Conservation (phyloP, 2,113 vertebrate genomes). For the Esox niger region DNA sequence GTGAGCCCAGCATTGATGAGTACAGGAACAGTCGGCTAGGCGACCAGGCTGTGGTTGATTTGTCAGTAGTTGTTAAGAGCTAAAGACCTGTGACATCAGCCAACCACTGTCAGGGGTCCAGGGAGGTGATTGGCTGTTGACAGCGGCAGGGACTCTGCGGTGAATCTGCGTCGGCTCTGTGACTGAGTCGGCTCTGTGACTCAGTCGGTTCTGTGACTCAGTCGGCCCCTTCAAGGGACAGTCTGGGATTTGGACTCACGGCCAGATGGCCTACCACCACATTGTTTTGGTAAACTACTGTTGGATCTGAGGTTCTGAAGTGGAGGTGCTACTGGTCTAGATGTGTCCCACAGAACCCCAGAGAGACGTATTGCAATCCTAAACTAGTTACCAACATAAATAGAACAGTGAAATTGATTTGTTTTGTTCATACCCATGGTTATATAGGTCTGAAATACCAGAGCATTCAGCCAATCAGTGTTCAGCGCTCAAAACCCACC, state of each 20-base stretch:
- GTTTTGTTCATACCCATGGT: no score
- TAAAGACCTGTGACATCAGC: neutral
- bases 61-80: neutral
- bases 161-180: no score
- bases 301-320: neutral
- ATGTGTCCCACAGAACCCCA: no score
- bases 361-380: slow-evolving; percentile 12
- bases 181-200: slow-evolving; percentile 15
- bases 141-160: slow-evolving; percentile 7
- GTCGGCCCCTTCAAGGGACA: neutral
- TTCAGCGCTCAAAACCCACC: no score
- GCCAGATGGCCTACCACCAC: no score
- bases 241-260: no score
- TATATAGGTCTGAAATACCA: no score
- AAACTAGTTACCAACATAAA: slow-evolving; percentile 7
- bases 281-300: no score
- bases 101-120: neutral
- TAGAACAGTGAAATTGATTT: no score
- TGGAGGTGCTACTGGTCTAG: no score
- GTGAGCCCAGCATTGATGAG: neutral
- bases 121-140: neutral
- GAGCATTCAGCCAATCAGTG: no score
- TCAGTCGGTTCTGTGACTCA: slow-evolving; percentile 18
- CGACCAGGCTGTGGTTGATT: neutral
- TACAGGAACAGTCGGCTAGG: neutral